These are phyloP conservation scores for Drosophila imparisetae DNA, from an alignment of 2,888 invertebrate genomes.

Conservation along the genomic window DNA sequence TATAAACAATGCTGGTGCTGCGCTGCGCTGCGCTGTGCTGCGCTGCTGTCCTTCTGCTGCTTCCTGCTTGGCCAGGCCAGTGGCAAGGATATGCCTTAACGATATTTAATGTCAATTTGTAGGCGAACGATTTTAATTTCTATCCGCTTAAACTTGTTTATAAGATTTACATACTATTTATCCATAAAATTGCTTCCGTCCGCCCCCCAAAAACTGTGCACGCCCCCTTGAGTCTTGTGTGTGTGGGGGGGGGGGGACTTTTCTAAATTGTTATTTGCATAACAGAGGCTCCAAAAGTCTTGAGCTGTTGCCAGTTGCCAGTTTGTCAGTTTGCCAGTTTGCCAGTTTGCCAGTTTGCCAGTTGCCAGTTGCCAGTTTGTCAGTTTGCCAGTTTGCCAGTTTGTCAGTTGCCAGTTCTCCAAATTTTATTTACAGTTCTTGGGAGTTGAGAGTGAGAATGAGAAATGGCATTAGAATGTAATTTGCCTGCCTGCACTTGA, in stretches of 20 bases:
- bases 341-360: neutral
- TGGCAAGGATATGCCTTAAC: constrained; percentile 43
- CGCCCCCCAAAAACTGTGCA: neutral
- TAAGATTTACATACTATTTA: constrained; percentile 56
- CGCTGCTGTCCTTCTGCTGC: neutral
- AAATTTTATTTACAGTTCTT: constrained; percentile 38
- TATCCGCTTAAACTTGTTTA: constrained; percentile 50
- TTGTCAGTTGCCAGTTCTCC: constrained; percentile 7
- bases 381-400: constrained; percentile 1
- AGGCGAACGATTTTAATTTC: constrained; percentile 57
- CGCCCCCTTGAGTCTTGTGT: neutral
- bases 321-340: neutral
- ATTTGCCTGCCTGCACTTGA: constrained; percentile 29
- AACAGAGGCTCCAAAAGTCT: constrained; percentile 14
- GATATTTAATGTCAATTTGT: constrained; percentile 64
- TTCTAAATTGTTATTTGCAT: constrained; percentile 47
- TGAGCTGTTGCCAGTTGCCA: neutral
- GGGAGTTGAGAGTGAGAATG: constrained; percentile 8
- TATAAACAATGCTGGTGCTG: constrained; percentile 17
- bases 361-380: neutral
- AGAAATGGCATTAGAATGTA: constrained; percentile 53
- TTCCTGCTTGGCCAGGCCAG: constrained; percentile 11
- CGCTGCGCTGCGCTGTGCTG: neutral
- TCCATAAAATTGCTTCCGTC: constrained; percentile 52
- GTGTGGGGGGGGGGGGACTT: neutral